Conservation (phyloP, 2,888 invertebrate genomes). For the Spialia ferax region DNA sequence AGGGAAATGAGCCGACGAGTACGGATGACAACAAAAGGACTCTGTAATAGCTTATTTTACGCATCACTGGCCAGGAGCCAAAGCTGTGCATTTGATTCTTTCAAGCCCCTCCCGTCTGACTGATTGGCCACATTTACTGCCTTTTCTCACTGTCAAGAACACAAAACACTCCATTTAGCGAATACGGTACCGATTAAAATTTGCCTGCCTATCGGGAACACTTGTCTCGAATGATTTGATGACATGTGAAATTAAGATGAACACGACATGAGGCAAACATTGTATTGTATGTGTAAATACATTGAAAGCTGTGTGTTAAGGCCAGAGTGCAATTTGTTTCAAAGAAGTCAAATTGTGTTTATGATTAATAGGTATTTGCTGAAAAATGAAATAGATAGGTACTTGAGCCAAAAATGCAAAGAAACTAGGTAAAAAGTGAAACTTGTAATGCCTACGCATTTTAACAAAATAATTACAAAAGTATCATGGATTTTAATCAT, state of each 20-base stretch:
- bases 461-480: too few species aligned
- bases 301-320: slow-evolving; percentile 21
- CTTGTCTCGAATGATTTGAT: too few species aligned
- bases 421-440: too few species aligned
- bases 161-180: slow-evolving; percentile 53
- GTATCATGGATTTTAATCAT: too few species aligned
- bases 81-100: slow-evolving; percentile 60
- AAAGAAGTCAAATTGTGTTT: not conserved
- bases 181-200: slow-evolving; percentile 49
- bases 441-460: too few species aligned
- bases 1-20: slow-evolving; percentile 49
- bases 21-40: slow-evolving; percentile 65
- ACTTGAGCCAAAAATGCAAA: too few species aligned
- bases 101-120: slow-evolving; percentile 49
- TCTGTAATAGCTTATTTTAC: slow-evolving; percentile 69
- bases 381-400: not conserved
- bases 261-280: slow-evolving; percentile 28
- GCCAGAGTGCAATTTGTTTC: slow-evolving; percentile 16
- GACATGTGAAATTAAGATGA: slow-evolving; percentile 33
- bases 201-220: slow-evolving; percentile 47
- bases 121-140: slow-evolving; percentile 52
- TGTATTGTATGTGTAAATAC: slow-evolving; percentile 21
- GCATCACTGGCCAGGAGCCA: slow-evolving; percentile 58
- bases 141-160: slow-evolving; percentile 62
- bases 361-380: not conserved